phyloP scores from a whole-genome alignment of 2,888 invertebrate genomes.

The Bruchidius siliquastri region DNA sequence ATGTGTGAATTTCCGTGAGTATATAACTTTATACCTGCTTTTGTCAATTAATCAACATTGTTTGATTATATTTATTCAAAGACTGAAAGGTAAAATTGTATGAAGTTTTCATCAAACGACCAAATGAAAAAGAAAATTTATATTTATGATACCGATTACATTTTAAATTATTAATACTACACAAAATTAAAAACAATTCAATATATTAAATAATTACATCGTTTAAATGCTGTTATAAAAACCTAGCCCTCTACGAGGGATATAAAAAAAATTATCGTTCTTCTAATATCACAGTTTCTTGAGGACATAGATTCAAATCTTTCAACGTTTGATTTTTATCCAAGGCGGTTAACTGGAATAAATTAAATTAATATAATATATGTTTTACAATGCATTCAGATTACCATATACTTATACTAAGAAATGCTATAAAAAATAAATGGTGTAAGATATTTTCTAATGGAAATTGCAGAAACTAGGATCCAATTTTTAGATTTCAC shows the following conservation, averaged over 20 bases:
- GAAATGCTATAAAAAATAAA: too few relatives aligned
- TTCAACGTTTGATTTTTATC: slow-evolving; percentile 71
- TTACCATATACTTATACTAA: too few relatives aligned
- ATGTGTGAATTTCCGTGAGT: too few relatives aligned
- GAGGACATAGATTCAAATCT: slow-evolving; percentile 82
- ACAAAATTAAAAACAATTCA: slow-evolving; percentile 25
- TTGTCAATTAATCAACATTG: too few relatives aligned
- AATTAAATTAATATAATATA: not conserved
- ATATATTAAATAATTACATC: slow-evolving; percentile 20
- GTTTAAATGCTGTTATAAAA: slow-evolving; percentile 35
- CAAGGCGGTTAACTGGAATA: slow-evolving; percentile 69
- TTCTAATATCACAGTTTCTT: slow-evolving; percentile 92
- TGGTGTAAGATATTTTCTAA: too few relatives aligned
- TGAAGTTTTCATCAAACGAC: not conserved
- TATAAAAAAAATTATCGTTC: slow-evolving; percentile 69
- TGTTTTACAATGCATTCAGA: too few relatives aligned
- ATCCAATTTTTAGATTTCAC: too few relatives aligned
- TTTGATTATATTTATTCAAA: too few relatives aligned
- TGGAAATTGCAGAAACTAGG: too few relatives aligned
- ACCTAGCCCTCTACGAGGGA: slow-evolving; percentile 21
- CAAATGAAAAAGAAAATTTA: slow-evolving; percentile 1
- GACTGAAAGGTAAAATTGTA: too few relatives aligned
- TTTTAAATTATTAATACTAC: slow-evolving; percentile 25
- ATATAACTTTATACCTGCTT: too few relatives aligned
- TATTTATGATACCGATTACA: slow-evolving; percentile 24